A percentile compares a stretch with the other conserved stretches of the same genome.
Evolutionary conservation across 2,113 vertebrate genomes (phyloP).

Genomic region (Poeciliopsis occidentalis): DNA sequence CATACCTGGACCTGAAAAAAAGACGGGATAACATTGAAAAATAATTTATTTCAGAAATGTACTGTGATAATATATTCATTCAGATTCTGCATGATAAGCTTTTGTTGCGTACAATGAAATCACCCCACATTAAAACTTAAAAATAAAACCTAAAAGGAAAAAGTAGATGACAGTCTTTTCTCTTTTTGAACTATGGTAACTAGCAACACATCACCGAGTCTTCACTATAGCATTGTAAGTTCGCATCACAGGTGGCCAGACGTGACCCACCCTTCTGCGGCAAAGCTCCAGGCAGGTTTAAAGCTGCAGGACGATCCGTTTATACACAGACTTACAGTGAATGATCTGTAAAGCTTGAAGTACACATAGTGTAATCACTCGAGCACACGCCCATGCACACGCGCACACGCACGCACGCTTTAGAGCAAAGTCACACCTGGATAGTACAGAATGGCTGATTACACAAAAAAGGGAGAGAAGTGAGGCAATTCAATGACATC

Average conservation of each 20-base stretch:
- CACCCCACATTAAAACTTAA: constrained; percentile 69
- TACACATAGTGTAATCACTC: constrained; percentile 51
- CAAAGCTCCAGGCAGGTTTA: constrained; percentile 59
- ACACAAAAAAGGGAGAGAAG: constrained; percentile 52
- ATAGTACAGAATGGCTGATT: constrained; percentile 62
- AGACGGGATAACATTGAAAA: constrained; percentile 76
- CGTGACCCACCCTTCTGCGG: constrained; percentile 30
- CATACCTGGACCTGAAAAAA: constrained; percentile 13
- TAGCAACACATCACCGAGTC: constrained; percentile 71
- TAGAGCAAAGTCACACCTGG: constrained; percentile 64
- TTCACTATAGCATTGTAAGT: constrained; percentile 67
- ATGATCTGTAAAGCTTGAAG: constrained; percentile 68
- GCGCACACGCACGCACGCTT: constrained; percentile 18
- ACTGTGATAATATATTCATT: constrained; percentile 80
- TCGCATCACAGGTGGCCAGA: constrained; percentile 30
- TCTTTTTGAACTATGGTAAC: constrained; percentile 55
- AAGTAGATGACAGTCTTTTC: constrained; percentile 53
- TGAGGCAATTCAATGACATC: constrained; percentile 68
- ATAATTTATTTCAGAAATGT: constrained; percentile 83
- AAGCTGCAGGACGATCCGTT: constrained; percentile 66
- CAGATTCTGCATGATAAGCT: constrained; percentile 77
- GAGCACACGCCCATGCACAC: constrained; percentile 24
- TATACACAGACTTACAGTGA: constrained; percentile 66
- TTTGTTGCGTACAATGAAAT: constrained; percentile 77
- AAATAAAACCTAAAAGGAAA: background rate